phyloP scores from a whole-genome alignment of 1,140 invertebrate genomes.

The Ridgeia piscesae region DNA sequence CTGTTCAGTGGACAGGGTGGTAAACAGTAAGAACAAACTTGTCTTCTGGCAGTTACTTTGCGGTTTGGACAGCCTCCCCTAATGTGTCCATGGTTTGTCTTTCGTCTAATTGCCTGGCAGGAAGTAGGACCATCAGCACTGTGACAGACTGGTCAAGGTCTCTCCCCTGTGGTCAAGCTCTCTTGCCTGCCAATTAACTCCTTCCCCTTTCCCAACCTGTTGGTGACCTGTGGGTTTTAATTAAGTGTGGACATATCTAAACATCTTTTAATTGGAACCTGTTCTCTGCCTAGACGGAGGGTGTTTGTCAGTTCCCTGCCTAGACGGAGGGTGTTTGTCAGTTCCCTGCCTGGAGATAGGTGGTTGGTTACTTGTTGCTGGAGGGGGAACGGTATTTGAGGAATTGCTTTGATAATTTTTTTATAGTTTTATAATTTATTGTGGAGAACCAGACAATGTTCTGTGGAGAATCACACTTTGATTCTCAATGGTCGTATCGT shows the following conservation, averaged over 20 bases:
- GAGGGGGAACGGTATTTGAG: background rate
- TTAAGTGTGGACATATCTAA: slow-evolving; percentile 6
- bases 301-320: background rate
- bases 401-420: too few species aligned
- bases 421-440: background rate
- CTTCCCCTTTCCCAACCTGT: background rate
- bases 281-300: background rate
- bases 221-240: background rate
- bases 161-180: background rate
- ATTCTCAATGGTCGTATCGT: background rate
- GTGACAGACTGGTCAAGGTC: background rate
- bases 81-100: background rate
- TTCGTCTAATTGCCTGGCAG: background rate
- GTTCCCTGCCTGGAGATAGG: background rate
- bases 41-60: background rate
- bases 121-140: background rate
- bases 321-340: background rate
- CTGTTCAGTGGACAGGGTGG: background rate
- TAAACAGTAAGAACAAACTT: background rate
- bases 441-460: background rate
- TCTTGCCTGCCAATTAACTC: background rate
- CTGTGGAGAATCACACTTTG: background rate
- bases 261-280: background rate
- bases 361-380: background rate
- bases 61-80: background rate